These are phyloP conservation scores for Calameuta pallipes DNA, from an alignment of 2,888 invertebrate genomes.

Conservation along the genomic window DNA sequence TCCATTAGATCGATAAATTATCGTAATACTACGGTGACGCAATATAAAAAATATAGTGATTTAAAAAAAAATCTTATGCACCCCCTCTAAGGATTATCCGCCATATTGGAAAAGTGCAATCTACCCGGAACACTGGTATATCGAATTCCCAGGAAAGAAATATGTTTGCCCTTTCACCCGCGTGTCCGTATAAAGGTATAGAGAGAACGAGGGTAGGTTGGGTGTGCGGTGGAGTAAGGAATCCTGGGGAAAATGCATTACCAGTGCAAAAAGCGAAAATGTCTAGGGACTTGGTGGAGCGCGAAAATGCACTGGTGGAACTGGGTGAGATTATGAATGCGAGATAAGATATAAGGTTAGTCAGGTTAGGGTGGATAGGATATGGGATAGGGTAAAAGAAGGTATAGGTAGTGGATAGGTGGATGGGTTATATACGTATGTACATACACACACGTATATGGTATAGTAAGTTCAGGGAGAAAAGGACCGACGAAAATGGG, in stretches of 20 bases:
- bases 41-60: background rate
- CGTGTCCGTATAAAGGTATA: background rate
- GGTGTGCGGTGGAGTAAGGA: background rate
- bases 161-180: background rate
- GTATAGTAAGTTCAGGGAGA: too few species aligned
- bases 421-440: background rate
- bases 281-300: background rate
- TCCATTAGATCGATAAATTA: background rate
- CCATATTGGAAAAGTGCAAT: background rate
- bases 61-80: too few species aligned
- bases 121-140: background rate
- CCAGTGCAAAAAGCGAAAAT: background rate
- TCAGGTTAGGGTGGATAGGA: conserved; percentile 9
- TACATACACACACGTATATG: background rate
- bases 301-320: conserved; percentile 9
- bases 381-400: background rate
- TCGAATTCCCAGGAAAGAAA: background rate
- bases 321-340: conserved; percentile 29
- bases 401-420: background rate
- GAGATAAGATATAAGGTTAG: conserved; percentile 27
- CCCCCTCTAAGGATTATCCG: background rate
- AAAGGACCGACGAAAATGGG: background rate
- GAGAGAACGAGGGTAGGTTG: background rate
- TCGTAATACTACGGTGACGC: background rate
- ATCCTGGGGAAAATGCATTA: background rate